These are phyloP conservation scores for Eupleurogrammus muticus DNA, from an alignment of 2,797 vertebrate genomes.

Conservation along the genomic window DNA sequence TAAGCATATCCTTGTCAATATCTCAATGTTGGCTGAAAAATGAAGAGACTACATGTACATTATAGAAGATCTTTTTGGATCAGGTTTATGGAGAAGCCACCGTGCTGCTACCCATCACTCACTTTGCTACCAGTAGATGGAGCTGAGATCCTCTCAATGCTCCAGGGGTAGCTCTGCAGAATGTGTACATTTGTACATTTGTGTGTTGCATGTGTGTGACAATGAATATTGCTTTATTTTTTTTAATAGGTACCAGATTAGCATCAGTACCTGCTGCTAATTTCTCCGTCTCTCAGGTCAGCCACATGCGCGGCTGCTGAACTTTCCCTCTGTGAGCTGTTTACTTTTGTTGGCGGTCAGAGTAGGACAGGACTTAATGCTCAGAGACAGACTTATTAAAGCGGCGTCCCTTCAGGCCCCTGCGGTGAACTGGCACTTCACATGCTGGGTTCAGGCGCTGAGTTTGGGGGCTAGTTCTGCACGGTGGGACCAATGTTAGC, in stretches of 20 bases:
- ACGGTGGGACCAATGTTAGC: constrained; percentile 55
- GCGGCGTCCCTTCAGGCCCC: constrained; percentile 36
- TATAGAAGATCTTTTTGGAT: constrained; percentile 55
- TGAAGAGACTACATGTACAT: not conserved
- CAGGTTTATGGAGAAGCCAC: constrained; percentile 68
- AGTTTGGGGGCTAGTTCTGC: constrained; percentile 51
- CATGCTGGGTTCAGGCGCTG: constrained; percentile 22
- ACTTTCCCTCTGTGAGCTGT: constrained; percentile 46
- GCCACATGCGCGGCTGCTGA: constrained; percentile 7
- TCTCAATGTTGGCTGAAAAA: too few species aligned
- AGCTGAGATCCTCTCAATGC: constrained; percentile 72
- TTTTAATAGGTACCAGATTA: not conserved
- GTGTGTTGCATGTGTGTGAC: constrained; percentile 26
- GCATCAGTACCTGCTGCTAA: not conserved
- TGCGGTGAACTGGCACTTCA: constrained; percentile 47
- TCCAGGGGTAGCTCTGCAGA: constrained; percentile 47
- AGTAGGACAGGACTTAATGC: constrained; percentile 49
- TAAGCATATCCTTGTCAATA: too few species aligned
- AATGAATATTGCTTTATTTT: not conserved
- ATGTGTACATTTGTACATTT: constrained; percentile 12
- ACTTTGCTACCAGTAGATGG: constrained; percentile 75
- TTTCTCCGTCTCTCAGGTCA: constrained; percentile 1
- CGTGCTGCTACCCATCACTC: constrained; percentile 54
- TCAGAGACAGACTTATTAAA: constrained; percentile 58
- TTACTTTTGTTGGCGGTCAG: constrained; percentile 64